Evolutionary conservation across 2,797 vertebrate species (phyloP).

Genomic region (Limosa lapponica): DNA sequence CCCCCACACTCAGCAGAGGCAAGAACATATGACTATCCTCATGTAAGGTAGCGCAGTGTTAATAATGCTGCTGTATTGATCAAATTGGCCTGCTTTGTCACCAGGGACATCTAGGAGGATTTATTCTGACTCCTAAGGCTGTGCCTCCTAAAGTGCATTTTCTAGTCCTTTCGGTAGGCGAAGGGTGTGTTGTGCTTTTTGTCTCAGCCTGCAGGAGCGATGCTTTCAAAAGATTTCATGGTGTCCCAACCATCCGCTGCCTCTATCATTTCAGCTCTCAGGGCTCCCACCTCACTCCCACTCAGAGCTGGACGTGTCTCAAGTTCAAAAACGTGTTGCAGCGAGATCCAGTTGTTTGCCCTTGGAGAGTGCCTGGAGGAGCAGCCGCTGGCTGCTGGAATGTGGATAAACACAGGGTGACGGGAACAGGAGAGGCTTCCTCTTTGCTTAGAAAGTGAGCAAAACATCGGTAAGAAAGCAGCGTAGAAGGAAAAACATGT

Average conservation of each 20-base stretch:
- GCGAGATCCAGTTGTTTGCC: slow-evolving; percentile 34
- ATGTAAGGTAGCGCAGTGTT: slow-evolving; percentile 55
- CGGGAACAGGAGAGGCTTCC: slow-evolving; percentile 78
- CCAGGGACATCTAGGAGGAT: slow-evolving; percentile 24
- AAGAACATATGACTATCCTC: slow-evolving; percentile 29
- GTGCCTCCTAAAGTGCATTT: slow-evolving; percentile 35
- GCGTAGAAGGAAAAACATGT: slow-evolving; percentile 13
- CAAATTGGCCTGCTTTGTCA: slow-evolving; percentile 51
- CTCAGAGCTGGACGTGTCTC: not conserved
- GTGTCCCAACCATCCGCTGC: slow-evolving; percentile 25
- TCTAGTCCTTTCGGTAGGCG: not conserved
- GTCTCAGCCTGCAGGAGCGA: not conserved
- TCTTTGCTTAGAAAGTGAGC: slow-evolving; percentile 77
- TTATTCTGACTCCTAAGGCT: slow-evolving; percentile 14
- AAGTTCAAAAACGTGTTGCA: not conserved
- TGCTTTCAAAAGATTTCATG: not conserved
- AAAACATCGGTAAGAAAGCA: slow-evolving; percentile 73
- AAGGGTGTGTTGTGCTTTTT: slow-evolving; percentile 10
- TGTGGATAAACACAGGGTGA: slow-evolving; percentile 71
- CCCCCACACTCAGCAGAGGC: not conserved
- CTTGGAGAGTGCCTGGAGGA: slow-evolving; percentile 56
- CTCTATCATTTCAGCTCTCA: slow-evolving; percentile 21
- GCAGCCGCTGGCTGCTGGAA: slow-evolving; percentile 43
- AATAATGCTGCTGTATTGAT: slow-evolving; percentile 75
- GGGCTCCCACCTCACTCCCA: not conserved